A percentile compares a stretch with the other conserved stretches of the same genome.
Evolutionary conservation across 2,888 invertebrate genomes (phyloP).

Genomic region (Eristalinus sepulchralis): DNA sequence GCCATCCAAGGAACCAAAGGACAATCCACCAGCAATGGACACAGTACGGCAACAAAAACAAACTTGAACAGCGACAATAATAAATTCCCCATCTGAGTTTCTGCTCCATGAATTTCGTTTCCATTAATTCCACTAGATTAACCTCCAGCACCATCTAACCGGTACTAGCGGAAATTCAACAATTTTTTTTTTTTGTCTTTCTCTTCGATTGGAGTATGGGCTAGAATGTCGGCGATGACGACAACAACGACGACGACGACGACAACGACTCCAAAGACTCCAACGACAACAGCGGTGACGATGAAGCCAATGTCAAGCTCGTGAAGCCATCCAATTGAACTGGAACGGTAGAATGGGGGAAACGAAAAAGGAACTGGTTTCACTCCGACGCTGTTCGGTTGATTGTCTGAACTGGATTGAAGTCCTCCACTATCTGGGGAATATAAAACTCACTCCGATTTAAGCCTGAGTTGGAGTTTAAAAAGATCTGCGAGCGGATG

Average conservation of each 20-base stretch:
- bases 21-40: constrained; percentile 35
- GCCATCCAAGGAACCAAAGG: constrained; percentile 40
- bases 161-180: constrained; percentile 75
- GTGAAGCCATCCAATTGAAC: constrained; percentile 27
- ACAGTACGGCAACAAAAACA: constrained; percentile 48
- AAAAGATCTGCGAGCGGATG: neutral
- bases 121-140: constrained; percentile 81
- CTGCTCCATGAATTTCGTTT: constrained; percentile 81
- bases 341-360: constrained; percentile 14
- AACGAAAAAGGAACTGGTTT: constrained; percentile 55
- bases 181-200: constrained; percentile 44
- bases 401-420: constrained; percentile 19
- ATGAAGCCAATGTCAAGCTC: constrained; percentile 49
- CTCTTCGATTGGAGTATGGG: constrained; percentile 54
- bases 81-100: constrained; percentile 75
- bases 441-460: constrained; percentile 57
- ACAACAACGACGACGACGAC: constrained; percentile 11
- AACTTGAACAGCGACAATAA: constrained; percentile 55
- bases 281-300: constrained; percentile 2
- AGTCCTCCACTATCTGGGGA: neutral
- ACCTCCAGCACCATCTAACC: constrained; percentile 79
- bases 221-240: constrained; percentile 31
- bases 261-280: neutral
- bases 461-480: constrained; percentile 31
- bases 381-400: constrained; percentile 7